Evolutionary conservation across 2,888 invertebrate genomes (phyloP).

Genomic region (Pasiphila rectangulata): DNA sequence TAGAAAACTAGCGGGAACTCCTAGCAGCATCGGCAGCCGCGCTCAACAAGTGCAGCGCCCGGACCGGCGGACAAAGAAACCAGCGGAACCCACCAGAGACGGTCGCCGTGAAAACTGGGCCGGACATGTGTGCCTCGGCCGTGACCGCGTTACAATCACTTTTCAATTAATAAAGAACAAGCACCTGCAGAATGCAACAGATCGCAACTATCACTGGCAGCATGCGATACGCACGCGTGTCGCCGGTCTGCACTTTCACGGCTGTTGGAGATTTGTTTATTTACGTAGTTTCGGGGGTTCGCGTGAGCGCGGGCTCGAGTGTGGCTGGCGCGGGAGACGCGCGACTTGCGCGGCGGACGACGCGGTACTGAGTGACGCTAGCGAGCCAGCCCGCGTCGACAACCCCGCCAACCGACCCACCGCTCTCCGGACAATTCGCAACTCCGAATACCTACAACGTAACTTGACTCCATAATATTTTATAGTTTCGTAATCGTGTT

Average conservation of each 20-base stretch:
- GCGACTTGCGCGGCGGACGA: constrained; percentile 39
- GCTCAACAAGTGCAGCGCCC: constrained; percentile 41
- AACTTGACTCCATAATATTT: constrained; percentile 77
- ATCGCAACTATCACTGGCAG: constrained; percentile 55
- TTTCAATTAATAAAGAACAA: constrained; percentile 78
- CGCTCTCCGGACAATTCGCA: constrained; percentile 49
- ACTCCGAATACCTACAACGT: constrained; percentile 65
- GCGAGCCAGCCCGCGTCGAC: not conserved
- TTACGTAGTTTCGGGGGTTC: constrained; percentile 62
- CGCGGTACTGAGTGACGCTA: constrained; percentile 21
- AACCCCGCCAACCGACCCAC: constrained; percentile 19
- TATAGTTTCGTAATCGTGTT: constrained; percentile 77
- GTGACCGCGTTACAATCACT: constrained; percentile 79
- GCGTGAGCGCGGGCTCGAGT: constrained; percentile 40
- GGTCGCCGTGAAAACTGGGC: constrained; percentile 75
- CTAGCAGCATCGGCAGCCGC: constrained; percentile 31
- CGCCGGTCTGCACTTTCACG: constrained; percentile 59
- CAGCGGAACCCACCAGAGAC: constrained; percentile 61
- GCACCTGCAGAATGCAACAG: constrained; percentile 76
- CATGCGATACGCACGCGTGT: constrained; percentile 57
- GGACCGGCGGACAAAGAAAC: constrained; percentile 69
- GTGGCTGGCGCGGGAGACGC: constrained; percentile 39
- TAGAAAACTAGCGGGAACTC: constrained; percentile 26
- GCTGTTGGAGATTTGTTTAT: constrained; percentile 55
- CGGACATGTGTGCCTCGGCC: constrained; percentile 79